Evolutionary conservation across 1,140 invertebrate genomes (phyloP).

Genomic region (Nephila pilipes): DNA sequence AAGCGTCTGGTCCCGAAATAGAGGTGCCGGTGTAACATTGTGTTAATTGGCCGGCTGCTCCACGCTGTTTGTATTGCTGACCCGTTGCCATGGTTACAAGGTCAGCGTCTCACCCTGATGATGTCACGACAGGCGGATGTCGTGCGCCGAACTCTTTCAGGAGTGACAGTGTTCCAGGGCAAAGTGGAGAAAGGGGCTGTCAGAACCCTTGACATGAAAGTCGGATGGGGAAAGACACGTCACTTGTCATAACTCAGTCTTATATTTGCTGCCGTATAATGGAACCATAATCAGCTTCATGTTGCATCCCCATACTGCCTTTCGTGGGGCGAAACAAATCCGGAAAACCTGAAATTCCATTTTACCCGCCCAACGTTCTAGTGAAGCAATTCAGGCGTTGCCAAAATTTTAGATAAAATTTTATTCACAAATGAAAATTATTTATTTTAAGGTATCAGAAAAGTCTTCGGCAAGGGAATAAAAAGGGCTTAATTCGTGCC

Average conservation of each 20-base stretch:
- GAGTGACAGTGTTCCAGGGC: neutral
- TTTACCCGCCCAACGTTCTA: neutral
- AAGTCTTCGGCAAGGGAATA: too few species aligned
- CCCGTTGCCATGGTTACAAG: slow-evolving; percentile 35
- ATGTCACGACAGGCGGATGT: neutral
- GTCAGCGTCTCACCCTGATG: neutral
- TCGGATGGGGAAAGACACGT: neutral
- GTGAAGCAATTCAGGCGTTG: too few species aligned
- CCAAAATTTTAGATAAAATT: too few species aligned
- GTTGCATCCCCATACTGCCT: neutral
- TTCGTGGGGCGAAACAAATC: neutral
- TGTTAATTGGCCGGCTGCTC: slow-evolving; percentile 5
- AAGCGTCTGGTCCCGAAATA: neutral
- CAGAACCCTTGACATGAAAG: neutral
- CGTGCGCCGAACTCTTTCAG: slow-evolving; percentile 11
- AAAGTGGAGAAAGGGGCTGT: neutral
- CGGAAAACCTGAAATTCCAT: neutral
- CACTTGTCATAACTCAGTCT: neutral
- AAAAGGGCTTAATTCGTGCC: too few species aligned
- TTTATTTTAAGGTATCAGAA: too few species aligned
- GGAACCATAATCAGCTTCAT: too few species aligned
- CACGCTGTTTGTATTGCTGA: slow-evolving; percentile 39
- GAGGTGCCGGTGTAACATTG: neutral
- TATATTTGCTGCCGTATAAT: neutral
- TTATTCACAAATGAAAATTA: too few species aligned